A percentile compares a stretch with the other conserved stretches of the same genome.
Conservation (phyloP, 2,797 vertebrate genomes). For the Ibycter americanus region DNA sequence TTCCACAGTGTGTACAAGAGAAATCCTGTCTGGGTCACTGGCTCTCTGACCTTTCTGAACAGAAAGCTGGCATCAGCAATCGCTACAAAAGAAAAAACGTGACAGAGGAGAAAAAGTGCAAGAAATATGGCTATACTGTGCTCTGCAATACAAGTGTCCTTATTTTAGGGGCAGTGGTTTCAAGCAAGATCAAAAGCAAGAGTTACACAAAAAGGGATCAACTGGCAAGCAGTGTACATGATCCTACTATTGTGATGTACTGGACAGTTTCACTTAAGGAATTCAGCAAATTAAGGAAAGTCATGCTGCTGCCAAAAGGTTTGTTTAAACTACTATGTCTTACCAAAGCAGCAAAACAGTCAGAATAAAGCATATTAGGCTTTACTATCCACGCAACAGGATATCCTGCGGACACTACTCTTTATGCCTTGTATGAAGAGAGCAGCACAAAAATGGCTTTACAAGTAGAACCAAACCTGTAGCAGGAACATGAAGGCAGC, state of each 20-base stretch:
- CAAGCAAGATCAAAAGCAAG: background rate
- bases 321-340: background rate
- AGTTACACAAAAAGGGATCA: background rate
- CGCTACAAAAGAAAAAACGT: fast-evolving
- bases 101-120: background rate
- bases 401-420: background rate
- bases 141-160: background rate
- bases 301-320: background rate
- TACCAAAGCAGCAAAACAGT: background rate
- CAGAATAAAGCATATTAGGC: background rate
- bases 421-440: background rate
- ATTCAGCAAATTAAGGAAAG: background rate
- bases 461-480: background rate
- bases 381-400: background rate
- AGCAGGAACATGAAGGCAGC: background rate
- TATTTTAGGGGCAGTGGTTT: background rate
- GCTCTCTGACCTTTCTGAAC: background rate
- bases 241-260: background rate
- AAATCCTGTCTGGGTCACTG: background rate
- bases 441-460: background rate
- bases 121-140: background rate
- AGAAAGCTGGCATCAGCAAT: background rate
- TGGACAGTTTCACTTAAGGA: background rate
- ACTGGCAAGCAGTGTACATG: background rate
- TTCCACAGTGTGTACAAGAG: background rate